A percentile compares a stretch with the other conserved stretches of the same genome.
Evolutionary conservation across 2,113 vertebrate genomes (phyloP).

Genomic region (Zosterops pallidus): DNA sequence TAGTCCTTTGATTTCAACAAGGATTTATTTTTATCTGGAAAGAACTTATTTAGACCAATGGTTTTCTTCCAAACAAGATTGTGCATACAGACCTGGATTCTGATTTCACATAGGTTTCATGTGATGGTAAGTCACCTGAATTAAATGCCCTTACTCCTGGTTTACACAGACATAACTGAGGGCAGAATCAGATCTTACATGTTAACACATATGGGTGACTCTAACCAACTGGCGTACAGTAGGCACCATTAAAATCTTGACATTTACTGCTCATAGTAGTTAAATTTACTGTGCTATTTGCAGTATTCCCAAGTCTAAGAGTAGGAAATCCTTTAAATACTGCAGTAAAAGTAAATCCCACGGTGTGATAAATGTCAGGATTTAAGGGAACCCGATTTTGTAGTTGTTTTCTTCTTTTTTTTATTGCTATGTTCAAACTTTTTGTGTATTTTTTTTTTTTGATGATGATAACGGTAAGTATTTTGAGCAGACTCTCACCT

Average conservation of each 20-base stretch:
- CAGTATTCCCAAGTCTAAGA: slow-evolving; percentile 53
- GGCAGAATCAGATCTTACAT: not conserved
- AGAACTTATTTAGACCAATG: not conserved
- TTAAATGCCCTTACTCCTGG: not conserved
- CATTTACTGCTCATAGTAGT: slow-evolving; percentile 59
- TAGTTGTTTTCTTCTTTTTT: slow-evolving; percentile 14
- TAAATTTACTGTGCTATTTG: slow-evolving; percentile 67
- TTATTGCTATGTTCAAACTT: not conserved
- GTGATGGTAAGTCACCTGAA: not conserved
- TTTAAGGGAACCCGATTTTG: slow-evolving; percentile 33
- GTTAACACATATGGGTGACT: slow-evolving; percentile 17
- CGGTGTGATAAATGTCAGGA: slow-evolving; percentile 60
- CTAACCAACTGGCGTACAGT: slow-evolving; percentile 48
- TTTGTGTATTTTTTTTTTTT: not conserved
- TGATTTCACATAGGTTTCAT: not conserved
- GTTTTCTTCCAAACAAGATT: not conserved
- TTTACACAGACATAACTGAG: not conserved
- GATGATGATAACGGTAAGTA: not conserved
- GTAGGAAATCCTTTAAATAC: slow-evolving; percentile 66
- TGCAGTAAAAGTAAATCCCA: slow-evolving; percentile 67
- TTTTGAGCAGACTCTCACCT: not conserved
- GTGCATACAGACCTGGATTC: not conserved
- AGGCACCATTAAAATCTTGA: slow-evolving; percentile 61
- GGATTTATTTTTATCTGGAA: not conserved
- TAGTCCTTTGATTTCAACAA: not conserved